Evolutionary conservation across 2,797 vertebrate species (phyloP).

Genomic region (Pseudochromis fuscus): DNA sequence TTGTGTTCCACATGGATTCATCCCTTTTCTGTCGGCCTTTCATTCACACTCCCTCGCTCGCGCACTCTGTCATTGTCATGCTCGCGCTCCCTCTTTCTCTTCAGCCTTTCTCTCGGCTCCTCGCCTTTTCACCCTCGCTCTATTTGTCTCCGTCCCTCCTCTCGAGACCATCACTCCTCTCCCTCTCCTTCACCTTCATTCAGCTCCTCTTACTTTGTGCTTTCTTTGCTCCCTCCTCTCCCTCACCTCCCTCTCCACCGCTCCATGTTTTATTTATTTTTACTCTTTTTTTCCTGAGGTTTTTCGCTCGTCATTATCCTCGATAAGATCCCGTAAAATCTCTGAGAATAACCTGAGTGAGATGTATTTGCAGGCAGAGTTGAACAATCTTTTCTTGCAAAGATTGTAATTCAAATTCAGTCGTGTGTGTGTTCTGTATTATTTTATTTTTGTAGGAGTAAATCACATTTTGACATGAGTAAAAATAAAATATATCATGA

Average conservation of each 20-base stretch:
- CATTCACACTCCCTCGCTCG: slow-evolving; percentile 57
- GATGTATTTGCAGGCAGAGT: neutral
- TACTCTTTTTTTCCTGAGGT: neutral
- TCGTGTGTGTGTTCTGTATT: too few relatives aligned
- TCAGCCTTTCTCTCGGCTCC: slow-evolving; percentile 43
- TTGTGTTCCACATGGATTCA: slow-evolving; percentile 73
- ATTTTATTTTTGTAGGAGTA: too few relatives aligned
- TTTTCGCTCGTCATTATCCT: neutral
- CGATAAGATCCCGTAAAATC: neutral
- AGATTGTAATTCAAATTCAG: neutral
- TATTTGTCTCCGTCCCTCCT: slow-evolving; percentile 48
- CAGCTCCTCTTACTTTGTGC: slow-evolving; percentile 31
- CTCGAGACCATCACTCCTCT: slow-evolving; percentile 39
- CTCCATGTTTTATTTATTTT: neutral
- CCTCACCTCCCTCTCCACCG: neutral
- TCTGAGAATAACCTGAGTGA: neutral
- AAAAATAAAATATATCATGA: too few relatives aligned
- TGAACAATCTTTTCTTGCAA: neutral
- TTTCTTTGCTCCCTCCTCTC: slow-evolving; percentile 6
- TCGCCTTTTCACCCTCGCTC: slow-evolving; percentile 61
- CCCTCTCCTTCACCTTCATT: slow-evolving; percentile 25
- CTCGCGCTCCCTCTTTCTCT: slow-evolving; percentile 54
- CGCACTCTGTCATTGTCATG: slow-evolving; percentile 62
- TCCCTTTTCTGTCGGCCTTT: slow-evolving; percentile 63
- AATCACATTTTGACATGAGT: too few relatives aligned